phyloP scores from a whole-genome alignment of 2,888 invertebrate genomes.

The Nipponacmea schrenckii region DNA sequence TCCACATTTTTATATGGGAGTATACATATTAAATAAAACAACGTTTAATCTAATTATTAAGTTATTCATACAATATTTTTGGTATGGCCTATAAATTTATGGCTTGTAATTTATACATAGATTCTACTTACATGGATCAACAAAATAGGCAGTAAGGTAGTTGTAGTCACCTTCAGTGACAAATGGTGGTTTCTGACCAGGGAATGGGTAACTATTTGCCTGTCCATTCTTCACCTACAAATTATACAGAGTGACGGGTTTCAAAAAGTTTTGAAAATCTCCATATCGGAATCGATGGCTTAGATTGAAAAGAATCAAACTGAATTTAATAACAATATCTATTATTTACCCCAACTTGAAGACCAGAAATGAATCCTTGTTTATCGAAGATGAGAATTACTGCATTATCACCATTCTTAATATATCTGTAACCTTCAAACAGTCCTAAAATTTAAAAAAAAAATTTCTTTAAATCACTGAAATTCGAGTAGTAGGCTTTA shows the following conservation, averaged over 20 bases:
- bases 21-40: too few species aligned
- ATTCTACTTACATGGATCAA: slow-evolving; percentile 22
- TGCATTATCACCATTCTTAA: background rate
- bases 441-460: background rate
- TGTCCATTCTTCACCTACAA: background rate
- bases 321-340: background rate
- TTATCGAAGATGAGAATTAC: background rate
- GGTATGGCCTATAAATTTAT: too few species aligned
- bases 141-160: slow-evolving; percentile 32
- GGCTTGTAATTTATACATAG: too few species aligned
- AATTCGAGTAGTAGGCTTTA: too few species aligned
- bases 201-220: background rate
- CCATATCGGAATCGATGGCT: too few species aligned
- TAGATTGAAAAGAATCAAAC: background rate
- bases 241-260: background rate
- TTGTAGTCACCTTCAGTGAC: slow-evolving; percentile 19
- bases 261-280: too few species aligned
- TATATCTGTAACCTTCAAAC: background rate
- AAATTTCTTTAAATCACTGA: background rate
- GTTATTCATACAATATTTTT: too few species aligned
- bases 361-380: background rate
- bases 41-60: too few species aligned
- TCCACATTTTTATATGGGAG: too few species aligned
- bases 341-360: background rate
- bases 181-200: slow-evolving; percentile 16